Conservation (phyloP, 2,888 invertebrate species). For the Mythimna vitellina region DNA sequence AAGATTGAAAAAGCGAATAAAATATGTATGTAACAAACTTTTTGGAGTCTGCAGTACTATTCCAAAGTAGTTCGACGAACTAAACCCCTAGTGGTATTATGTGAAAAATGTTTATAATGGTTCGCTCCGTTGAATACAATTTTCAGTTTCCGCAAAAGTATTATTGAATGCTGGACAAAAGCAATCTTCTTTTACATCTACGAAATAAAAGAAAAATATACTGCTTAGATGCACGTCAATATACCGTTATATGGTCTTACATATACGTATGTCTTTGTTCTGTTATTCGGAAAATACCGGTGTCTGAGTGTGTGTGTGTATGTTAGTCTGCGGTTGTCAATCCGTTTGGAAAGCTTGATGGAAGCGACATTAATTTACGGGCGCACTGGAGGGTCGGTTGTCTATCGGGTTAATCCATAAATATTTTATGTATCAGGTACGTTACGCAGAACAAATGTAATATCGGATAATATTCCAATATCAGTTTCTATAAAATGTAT, state of each 20-base stretch:
- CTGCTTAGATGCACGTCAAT: constrained; percentile 5
- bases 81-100: constrained; percentile 16
- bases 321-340: constrained; percentile 26
- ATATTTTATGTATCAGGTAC: constrained; percentile 6
- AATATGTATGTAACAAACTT: neutral
- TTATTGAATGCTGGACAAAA: constrained; percentile 22
- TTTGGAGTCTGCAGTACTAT: constrained; percentile 9
- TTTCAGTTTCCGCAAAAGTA: constrained; percentile 23
- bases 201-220: constrained; percentile 29
- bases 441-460: neutral
- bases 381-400: neutral
- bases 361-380: constrained; percentile 17
- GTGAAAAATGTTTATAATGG: constrained; percentile 23
- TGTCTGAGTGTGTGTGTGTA: neutral
- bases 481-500: neutral
- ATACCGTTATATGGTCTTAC: too few relatives aligned
- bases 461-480: neutral
- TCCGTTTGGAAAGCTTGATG: neutral
- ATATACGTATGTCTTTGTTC: neutral
- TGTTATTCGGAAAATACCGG: constrained; percentile 5
- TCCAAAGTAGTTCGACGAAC: constrained; percentile 24
- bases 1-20: constrained; percentile 19
- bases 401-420: neutral
- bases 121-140: constrained; percentile 24
- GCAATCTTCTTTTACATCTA: constrained; percentile 16